These are phyloP conservation scores for Leptinotarsa texana DNA, from an alignment of 1,140 invertebrate genomes.

Conservation along the genomic window DNA sequence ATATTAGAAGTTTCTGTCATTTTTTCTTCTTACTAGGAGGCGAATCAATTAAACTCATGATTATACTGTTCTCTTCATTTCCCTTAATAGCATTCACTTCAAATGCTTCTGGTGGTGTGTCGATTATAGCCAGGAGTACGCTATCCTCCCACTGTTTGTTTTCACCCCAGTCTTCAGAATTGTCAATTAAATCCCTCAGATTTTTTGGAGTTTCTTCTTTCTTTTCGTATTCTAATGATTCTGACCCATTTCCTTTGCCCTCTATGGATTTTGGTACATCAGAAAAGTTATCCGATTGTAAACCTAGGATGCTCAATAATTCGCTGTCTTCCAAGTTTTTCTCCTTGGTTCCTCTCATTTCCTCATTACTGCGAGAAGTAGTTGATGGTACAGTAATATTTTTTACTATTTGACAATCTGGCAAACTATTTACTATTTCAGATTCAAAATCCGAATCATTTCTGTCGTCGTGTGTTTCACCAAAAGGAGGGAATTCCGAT, in stretches of 20 bases:
- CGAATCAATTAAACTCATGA: conserved; percentile 13
- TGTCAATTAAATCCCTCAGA: background rate
- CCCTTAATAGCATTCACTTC: background rate
- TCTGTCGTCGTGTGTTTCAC: too few species aligned
- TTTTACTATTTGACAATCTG: too few species aligned
- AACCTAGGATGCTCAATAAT: background rate
- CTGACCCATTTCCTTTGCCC: background rate
- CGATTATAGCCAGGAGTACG: background rate
- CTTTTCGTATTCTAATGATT: background rate
- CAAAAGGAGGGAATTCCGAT: background rate
- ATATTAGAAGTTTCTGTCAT: background rate
- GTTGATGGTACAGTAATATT: too few species aligned
- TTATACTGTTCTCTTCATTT: conserved; percentile 12
- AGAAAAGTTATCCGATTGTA: background rate
- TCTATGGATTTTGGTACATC: background rate
- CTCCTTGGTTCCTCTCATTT: background rate
- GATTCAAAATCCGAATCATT: background rate
- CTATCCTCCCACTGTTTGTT: background rate
- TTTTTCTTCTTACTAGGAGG: background rate
- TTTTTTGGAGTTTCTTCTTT: background rate
- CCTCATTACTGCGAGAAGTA: too few species aligned
- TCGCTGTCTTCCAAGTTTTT: background rate
- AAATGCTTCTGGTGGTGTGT: background rate
- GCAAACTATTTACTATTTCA: background rate
- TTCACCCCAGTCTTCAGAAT: background rate